Conservation (phyloP, 2,113 vertebrate genomes). For the Empidonax traillii region DNA sequence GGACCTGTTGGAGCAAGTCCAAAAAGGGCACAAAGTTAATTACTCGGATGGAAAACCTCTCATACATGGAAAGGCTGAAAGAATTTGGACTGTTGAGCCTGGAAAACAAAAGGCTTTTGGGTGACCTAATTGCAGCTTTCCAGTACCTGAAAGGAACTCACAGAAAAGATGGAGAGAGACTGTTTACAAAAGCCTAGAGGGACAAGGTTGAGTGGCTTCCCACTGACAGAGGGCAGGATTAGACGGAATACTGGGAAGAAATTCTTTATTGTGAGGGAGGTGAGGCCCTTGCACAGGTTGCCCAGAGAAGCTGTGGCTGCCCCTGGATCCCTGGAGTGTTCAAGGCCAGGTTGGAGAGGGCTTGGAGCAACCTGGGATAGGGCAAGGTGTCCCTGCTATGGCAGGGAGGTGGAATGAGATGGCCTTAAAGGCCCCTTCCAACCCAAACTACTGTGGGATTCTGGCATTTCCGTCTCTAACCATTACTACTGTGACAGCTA, state of each 20-base stretch:
- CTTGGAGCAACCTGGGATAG: not conserved
- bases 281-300: not conserved
- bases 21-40: not conserved
- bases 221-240: not conserved
- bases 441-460: not conserved
- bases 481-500: not conserved
- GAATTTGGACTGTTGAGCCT: not conserved
- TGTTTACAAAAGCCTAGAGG: not conserved
- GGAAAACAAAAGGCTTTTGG: not conserved
- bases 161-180: not conserved
- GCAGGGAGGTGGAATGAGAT: fast-evolving
- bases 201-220: not conserved
- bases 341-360: fast-evolving
- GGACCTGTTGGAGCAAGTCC: fast-evolving
- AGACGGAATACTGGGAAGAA: not conserved
- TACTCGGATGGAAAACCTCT: not conserved
- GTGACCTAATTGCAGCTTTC: fast-evolving
- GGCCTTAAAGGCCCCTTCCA: not conserved
- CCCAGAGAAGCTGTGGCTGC: not conserved
- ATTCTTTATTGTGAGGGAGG: not conserved
- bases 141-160: not conserved
- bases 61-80: not conserved
- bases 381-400: not conserved
- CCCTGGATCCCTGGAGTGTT: not conserved
- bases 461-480: not conserved